Base-by-base conservation (phyloP, 2,797 vertebrate genomes). In the Adrianichthys oophorus region DNA sequence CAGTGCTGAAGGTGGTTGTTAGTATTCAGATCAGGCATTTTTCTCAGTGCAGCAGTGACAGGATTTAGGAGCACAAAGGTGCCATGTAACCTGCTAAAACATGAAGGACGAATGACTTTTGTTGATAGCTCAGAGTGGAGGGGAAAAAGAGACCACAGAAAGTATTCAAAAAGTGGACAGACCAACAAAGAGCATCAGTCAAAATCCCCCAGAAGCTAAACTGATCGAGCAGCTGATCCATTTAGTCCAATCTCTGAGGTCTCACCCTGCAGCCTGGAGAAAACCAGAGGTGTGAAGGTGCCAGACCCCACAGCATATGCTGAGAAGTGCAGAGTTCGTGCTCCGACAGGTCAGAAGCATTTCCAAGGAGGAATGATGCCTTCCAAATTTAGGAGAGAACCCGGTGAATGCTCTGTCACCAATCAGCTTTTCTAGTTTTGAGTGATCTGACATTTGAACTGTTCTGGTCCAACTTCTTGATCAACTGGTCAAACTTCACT, bases 11-110 rank as follows among this genome's bases (percentile, higher is more conserved):
- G 26, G 15, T 32, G 19, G 60, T 24, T 29, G 13, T 73, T 59
- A 50, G 51, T 47, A 75, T 62, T 72, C 60, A 23, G 32, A 43
- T 65, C 56, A 59, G 58, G 52, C 16, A 14, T n/a, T 58, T 3
- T 1, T 41, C 21, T 41, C 10, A 50, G 23, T 47, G 0, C 32
- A 65, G 66, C 48, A 61, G 16, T 7, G 29, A 26, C 6, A 13
- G 4, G 21, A 52, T 17, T 24, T 52, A 26, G 47, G n/a, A 63
- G 45, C n/a, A 56, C 32, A 62, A 21, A 26, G 23, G 16, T 52
- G 47, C 14, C 44, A 15, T 59, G 45, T 68, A 56, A 56, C 12
- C n/a, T 6, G 24, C 41, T 15, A 19, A 47, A 1, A 48, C 43
- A 64, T 18, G 37, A 68, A 6, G 14, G n/a, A 18, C 52, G 21